Evolutionary conservation across 1,140 invertebrate genomes (phyloP).

Genomic region (Lerema accius): DNA sequence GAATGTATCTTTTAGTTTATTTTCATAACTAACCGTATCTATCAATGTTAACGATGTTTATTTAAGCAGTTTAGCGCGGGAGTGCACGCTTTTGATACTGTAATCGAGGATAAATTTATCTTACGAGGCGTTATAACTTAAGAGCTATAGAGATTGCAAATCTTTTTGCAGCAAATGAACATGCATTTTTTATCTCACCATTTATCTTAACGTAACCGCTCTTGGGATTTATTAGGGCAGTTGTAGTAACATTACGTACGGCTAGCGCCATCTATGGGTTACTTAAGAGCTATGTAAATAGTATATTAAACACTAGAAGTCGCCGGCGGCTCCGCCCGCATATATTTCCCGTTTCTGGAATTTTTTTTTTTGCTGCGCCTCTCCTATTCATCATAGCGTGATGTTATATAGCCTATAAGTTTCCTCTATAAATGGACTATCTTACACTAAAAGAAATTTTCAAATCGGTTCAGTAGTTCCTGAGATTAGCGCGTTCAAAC

Average conservation of each 20-base stretch:
- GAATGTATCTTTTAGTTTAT: constrained; percentile 72
- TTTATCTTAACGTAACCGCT: not conserved
- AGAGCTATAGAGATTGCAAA: not conserved
- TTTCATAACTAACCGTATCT: constrained; percentile 80
- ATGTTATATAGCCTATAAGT: too few relatives aligned
- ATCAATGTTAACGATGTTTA: constrained; percentile 82
- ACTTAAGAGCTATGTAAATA: too few relatives aligned
- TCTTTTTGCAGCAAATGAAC: not conserved
- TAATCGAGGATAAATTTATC: constrained; percentile 39
- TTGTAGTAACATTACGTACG: not conserved
- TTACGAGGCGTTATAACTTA: not conserved
- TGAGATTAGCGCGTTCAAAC: too few relatives aligned
- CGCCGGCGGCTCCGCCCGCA: too few relatives aligned
- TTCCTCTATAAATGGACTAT: too few relatives aligned
- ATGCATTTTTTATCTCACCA: not conserved
- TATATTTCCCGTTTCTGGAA: too few relatives aligned
- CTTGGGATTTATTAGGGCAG: not conserved
- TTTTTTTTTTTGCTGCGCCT: too few relatives aligned
- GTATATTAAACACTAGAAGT: too few relatives aligned
- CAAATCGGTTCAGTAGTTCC: too few relatives aligned
- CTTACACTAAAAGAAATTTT: too few relatives aligned
- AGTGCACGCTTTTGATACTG: constrained; percentile 48
- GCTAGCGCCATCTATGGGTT: not conserved
- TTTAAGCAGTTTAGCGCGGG: constrained; percentile 67
- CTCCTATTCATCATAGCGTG: too few relatives aligned